Base-by-base conservation (phyloP, 2,888 invertebrate genomes). In the Heterodera filipjevi region DNA sequence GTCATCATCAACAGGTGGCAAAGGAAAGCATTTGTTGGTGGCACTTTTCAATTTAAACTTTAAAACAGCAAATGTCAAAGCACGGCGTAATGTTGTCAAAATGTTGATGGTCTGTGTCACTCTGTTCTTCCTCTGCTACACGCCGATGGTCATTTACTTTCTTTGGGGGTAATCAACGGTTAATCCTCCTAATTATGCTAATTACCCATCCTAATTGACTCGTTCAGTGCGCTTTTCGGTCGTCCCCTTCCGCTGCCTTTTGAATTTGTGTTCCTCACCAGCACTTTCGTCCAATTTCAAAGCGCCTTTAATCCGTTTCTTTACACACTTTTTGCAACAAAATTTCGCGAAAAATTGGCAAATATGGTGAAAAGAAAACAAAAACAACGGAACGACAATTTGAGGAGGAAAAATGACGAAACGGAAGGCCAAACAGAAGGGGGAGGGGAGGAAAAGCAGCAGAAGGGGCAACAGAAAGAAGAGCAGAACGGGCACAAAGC, bases 231-330 rank as follows among this genome's bases (percentile, higher is more conserved):
- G 19, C 30, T 75, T 27, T 75, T 75, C 33, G 75, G 75, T 10
- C 75, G 75, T 59, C 75, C 75, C 30, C 66, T 75, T 30, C 75
- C 75, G 35, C 35, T 75, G 32, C 75, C 75, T 27, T 75, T 75
- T 30, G 75, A 75, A 64, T 75, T 75, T 35, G 75, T 75, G 10
- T 59, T 75, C 30, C 66, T 75, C 44, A 75, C 75, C 66, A 75
- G 75, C 46, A 68, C 75, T 59, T n/a, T 75, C 32, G 75, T 75
- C 68, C 75, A 75, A 59, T 75, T 75, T 30, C 75, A 75, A 35
- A 64, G 64, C 32, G 77, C 78, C 22, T 78, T 78, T 49, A 78
- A 78, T 22, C 78, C 78, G 19, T 78, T 78, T 66, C 77, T 78
- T 16, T 78, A 78, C 77, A 78, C 78, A 16, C 66, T 78, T n/a